Evolutionary conservation across 2,113 vertebrate genomes (phyloP).

Genomic region (Silurus glanis): DNA sequence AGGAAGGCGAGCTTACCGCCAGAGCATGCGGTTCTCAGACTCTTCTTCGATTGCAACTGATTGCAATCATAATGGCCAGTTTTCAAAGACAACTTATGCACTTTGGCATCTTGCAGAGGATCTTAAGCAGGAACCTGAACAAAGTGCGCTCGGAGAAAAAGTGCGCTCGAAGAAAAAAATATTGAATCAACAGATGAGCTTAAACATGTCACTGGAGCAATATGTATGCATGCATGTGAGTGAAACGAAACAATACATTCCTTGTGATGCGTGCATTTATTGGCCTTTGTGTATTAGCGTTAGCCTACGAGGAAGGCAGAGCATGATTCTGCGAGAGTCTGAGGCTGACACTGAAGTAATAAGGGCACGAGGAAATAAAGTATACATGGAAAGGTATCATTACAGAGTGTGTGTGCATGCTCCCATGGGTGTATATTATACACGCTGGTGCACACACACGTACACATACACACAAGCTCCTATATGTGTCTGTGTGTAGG

Average conservation of each 20-base stretch:
- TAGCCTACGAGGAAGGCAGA: neutral
- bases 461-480: neutral
- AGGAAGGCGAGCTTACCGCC: neutral
- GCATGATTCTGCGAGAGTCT: neutral
- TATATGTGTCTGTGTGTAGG: neutral
- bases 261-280: neutral
- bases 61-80: neutral
- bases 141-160: neutral
- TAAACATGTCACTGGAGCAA: conserved; percentile 17
- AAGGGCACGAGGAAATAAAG: neutral
- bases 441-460: neutral
- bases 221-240: conserved; percentile 44
- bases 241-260: conserved; percentile 49
- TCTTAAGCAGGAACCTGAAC: neutral
- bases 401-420: neutral
- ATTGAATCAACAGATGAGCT: conserved; percentile 29
- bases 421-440: neutral
- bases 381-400: conserved; percentile 4
- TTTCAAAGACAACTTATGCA: neutral
- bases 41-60: neutral
- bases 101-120: neutral
- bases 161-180: neutral
- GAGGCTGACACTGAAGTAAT: neutral
- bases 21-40: neutral
- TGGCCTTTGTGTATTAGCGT: neutral